These are phyloP conservation scores for Rhineura floridana DNA, from an alignment of 2,113 vertebrate species.

Conservation along the genomic window DNA sequence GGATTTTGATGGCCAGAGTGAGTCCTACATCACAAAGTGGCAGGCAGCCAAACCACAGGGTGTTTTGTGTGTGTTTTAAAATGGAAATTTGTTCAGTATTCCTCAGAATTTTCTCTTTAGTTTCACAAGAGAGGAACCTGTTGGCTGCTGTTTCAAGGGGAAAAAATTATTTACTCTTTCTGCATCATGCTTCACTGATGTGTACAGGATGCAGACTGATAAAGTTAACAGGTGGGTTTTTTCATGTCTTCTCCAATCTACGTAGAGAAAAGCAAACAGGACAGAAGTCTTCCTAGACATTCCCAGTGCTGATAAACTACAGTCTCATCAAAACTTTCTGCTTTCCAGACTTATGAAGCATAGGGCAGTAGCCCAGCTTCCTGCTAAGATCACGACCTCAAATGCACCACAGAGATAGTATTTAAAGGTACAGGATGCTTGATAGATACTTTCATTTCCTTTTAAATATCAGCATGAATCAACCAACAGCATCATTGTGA, in stretches of 20 bases:
- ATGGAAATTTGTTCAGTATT: constrained; percentile 41
- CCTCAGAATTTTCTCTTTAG: constrained; percentile 18
- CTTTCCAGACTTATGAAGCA: constrained; percentile 32
- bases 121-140: not conserved
- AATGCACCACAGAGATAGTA: constrained; percentile 25
- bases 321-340: constrained; percentile 33
- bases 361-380: constrained; percentile 33
- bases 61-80: constrained; percentile 33
- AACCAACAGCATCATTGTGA: not conserved
- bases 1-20: constrained; percentile 43
- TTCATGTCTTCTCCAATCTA: not conserved
- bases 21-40: constrained; percentile 18
- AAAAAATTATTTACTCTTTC: not conserved
- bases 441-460: not conserved
- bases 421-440: constrained; percentile 16
- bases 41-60: constrained; percentile 43
- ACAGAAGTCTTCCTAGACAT: constrained; percentile 20
- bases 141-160: not conserved
- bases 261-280: constrained; percentile 9
- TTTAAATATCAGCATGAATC: not conserved
- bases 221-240: not conserved
- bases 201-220: not conserved
- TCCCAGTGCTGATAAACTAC: constrained; percentile 34
- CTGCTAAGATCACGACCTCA: constrained; percentile 49
- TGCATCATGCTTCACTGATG: constrained; percentile 27